Evolutionary conservation across 1,140 invertebrate genomes (phyloP).

Genomic region (Caenorhabditis elegans): DNA sequence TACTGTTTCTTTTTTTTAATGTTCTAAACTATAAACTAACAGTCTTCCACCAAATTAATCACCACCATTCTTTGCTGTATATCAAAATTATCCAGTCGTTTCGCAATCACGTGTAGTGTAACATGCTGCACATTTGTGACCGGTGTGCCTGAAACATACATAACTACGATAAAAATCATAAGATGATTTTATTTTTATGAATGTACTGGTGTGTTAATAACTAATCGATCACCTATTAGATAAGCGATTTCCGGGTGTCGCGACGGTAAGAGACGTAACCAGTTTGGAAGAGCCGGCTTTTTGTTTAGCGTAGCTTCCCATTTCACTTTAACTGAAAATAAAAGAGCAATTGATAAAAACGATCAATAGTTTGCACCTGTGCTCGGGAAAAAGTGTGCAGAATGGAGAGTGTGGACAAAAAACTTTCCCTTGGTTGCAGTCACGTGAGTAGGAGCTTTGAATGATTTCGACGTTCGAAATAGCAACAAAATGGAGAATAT

Average conservation of each 20-base stretch:
- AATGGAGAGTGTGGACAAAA: constrained; percentile 60
- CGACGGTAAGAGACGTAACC: constrained; percentile 60
- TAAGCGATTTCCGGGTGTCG: constrained; percentile 59
- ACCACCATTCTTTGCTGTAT: constrained; percentile 56
- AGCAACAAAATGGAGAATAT: not conserved
- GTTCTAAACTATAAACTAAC: constrained; percentile 37
- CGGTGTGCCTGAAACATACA: constrained; percentile 53
- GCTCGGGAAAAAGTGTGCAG: constrained; percentile 59
- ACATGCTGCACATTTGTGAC: constrained; percentile 58
- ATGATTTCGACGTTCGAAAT: not conserved
- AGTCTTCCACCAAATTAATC: constrained; percentile 55
- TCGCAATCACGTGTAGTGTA: constrained; percentile 60
- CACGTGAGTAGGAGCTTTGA: constrained; percentile 35
- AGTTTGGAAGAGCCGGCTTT: constrained; percentile 58
- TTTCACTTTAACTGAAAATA: constrained; percentile 62
- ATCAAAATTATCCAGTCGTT: constrained; percentile 57
- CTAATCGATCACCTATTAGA: constrained; percentile 48
- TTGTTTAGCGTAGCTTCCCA: constrained; percentile 62
- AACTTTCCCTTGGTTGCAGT: constrained; percentile 59
- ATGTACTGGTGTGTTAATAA: not conserved
- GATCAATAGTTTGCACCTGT: constrained; percentile 51
- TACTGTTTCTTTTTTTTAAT: not conserved
- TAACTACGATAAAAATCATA: not conserved
- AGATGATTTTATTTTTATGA: not conserved
- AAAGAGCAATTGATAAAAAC: not conserved